phyloP scores from a whole-genome alignment of 2,888 invertebrate genomes.

The Gymnocheta viridis region DNA sequence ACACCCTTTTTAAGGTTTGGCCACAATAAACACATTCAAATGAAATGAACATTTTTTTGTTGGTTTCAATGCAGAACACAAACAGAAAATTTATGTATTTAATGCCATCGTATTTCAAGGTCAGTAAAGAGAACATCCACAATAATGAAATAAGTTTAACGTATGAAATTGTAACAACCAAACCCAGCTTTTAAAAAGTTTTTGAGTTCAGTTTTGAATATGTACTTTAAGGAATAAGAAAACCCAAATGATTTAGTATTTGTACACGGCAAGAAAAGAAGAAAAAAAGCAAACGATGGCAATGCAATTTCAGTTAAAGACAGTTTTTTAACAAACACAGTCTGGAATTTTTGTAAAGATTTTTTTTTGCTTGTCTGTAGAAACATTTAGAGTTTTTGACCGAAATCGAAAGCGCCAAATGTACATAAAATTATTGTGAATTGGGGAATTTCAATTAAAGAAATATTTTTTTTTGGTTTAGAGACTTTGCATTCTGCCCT shows the following conservation, averaged over 20 bases:
- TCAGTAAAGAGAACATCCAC: slow-evolving; percentile 71
- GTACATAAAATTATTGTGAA: too few relatives aligned
- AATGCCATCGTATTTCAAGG: slow-evolving; percentile 78
- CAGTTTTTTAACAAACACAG: too few relatives aligned
- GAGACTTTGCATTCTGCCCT: too few relatives aligned
- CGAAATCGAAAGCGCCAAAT: too few relatives aligned
- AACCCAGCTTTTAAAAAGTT: slow-evolving; percentile 43
- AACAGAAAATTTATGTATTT: slow-evolving; percentile 77
- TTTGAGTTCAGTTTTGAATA: slow-evolving; percentile 53
- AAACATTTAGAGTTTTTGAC: too few relatives aligned
- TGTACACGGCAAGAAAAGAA: slow-evolving; percentile 33
- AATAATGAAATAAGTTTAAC: slow-evolving; percentile 14
- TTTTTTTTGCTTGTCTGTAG: too few relatives aligned
- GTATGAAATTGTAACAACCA: slow-evolving; percentile 53
- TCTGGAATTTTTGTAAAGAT: too few relatives aligned
- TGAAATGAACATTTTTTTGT: slow-evolving; percentile 52
- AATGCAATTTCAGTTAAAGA: too few relatives aligned
- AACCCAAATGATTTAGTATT: slow-evolving; percentile 25
- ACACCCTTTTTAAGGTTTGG: slow-evolving; percentile 62
- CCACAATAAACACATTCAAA: slow-evolving; percentile 43
- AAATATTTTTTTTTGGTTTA: too few relatives aligned
- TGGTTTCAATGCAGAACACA: slow-evolving; percentile 39
- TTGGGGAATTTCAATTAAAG: too few relatives aligned
- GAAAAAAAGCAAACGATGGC: neutral
- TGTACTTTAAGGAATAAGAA: slow-evolving; percentile 33